phyloP scores from a whole-genome alignment of 2,797 vertebrate species.

The Psittacula echo region DNA sequence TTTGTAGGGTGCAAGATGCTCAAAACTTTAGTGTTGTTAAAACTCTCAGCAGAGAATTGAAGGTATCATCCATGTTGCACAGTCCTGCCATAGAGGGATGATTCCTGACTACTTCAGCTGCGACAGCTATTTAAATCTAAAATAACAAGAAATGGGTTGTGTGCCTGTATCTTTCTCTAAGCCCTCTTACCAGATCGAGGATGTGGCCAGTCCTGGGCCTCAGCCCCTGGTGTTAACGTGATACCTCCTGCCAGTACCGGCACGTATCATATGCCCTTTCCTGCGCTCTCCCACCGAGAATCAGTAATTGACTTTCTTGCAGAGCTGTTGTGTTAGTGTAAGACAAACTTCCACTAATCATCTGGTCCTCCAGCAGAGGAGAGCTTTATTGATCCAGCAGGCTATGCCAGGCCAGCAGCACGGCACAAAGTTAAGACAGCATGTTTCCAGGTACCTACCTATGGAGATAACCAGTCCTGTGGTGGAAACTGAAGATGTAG shows the following conservation, averaged over 20 bases:
- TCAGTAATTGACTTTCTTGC: constrained; percentile 6
- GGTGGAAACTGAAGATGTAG: neutral
- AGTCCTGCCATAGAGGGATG: neutral
- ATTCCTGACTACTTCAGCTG: neutral
- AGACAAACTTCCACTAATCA: neutral
- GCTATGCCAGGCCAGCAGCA: neutral
- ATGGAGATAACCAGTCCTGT: neutral
- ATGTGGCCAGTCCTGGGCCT: neutral
- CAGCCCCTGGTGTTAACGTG: neutral
- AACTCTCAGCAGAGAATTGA: neutral
- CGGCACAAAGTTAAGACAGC: rapidly evolving
- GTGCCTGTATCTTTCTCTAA: neutral
- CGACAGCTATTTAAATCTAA: neutral
- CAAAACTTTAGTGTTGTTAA: neutral
- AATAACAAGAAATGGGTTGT: neutral
- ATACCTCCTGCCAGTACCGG: neutral
- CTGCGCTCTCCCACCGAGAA: neutral
- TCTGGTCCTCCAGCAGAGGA: neutral
- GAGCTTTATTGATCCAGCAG: neutral
- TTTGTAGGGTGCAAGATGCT: neutral
- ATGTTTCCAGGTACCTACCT: neutral
- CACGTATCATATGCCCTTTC: rapidly evolving
- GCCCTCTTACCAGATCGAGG: neutral
- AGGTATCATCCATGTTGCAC: neutral
- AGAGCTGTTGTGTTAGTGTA: constrained; percentile 10